Evolutionary conservation across 2,113 vertebrate genomes (phyloP), one percentile per base, ranked within the genome.

Genomic region (Danionella cerebrum): DNA sequence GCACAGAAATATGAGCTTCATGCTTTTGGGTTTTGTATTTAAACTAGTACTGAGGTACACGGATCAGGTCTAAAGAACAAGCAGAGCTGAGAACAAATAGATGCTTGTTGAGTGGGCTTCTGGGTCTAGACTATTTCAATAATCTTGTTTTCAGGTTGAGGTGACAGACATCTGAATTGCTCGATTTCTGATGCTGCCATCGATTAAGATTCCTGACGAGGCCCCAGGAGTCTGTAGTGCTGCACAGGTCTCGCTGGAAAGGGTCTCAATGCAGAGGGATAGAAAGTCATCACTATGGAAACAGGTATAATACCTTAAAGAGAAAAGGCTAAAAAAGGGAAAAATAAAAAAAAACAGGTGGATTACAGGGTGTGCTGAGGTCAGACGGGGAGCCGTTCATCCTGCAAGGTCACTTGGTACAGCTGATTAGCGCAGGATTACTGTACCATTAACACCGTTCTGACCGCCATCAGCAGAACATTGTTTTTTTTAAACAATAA

Each of bases 231-330:
- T 74, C 78, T 84, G 79, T 79, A 80, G 42, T 63, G 59, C 77
- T 74, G 74, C 19, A 16, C 53, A 78, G 75, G 66, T 68, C 75
- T 79, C 80, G 84, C 87, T 86, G 79, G 70, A 76, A 81, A 81
- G 54, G 52, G 70, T 80, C 76, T 51, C 45, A 76, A 78, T 68
- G 33, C 83, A 80, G 79, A 82, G 84, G 80, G 79, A 51, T 3
- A 5, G 72, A 76, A 80, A 78, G 84, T 85, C 80, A 86, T 89
- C 33, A 71, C 87, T 73, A 88, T 89, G 84, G 87, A 86, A 88
- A 89, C 87, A 84, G 80, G 80, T 75, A 78, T 67, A 85, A 85
- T 76, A 73, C 69, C n/a, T 76, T 75, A 79, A 71, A 68, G 65
- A 51, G 70, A 54, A 75, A 73, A 79, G 53, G 70, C 52, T 48